Base-by-base conservation (phyloP, 2,888 invertebrate species). In the Phragmatobia fuliginosa region DNA sequence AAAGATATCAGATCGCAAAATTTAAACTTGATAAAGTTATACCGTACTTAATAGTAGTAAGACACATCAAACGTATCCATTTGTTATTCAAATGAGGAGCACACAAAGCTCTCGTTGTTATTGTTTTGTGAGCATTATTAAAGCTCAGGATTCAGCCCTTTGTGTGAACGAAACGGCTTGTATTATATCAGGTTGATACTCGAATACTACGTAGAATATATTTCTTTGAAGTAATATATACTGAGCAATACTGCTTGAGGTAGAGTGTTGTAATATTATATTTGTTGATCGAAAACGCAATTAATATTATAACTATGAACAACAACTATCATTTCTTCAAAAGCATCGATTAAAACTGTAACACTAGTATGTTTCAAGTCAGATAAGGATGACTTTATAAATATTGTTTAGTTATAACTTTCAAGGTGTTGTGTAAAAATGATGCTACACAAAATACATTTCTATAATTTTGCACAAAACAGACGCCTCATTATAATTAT, bases 71-170 rank as follows among this genome's bases (percentile, higher is more conserved):
- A 66, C 60, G 60, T 66, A 32, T 32, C 18, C 60, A 66, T 66
- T 66, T 66, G 60, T 60, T 49, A 66, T 66, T 52, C 56, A 52
- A 64, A 64, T 59, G 56, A 68, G 41, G 11, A 14, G 65, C n/a
- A 41, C 31, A 41, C 58, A 66, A 66, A 66, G 66, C 59, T 31
- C 45, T 41, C 59, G 16, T 16, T 66, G 38, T 59, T 56, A 52
- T 62, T 67, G 62, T 67, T 62, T 67, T 67, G 62, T 67, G 21
- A 62, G 62, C 58, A 58, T 63, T 63, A 68, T 32, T 45, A 56
- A 41, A 68, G 32, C 38, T 32, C 56, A 58, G 49, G 41, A 56
- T 68, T 58, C 32, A 62, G 32, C 56, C 52, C 58, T 68, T 59
- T 68, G 63, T 68, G 41, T 33, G 18, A 63, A 32, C 58, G 63